Evolutionary conservation across 2,888 invertebrate species (phyloP), one percentile per base, ranked within the genome.

Genomic region (Choristoneura rosaceana): DNA sequence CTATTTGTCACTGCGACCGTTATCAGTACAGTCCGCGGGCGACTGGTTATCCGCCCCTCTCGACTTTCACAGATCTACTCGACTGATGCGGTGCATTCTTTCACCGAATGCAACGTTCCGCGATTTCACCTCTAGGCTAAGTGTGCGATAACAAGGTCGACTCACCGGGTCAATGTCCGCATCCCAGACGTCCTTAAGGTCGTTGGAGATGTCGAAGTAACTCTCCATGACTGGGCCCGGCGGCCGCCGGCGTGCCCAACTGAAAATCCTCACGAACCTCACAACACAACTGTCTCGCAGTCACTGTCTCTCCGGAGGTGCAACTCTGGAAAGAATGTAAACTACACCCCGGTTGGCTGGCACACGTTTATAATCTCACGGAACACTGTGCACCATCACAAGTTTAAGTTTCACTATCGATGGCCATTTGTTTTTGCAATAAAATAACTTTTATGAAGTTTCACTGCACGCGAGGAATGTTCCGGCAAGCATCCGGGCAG

Each of bases 91-190:
- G 25, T 69, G 65, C 69, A 70, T 73, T 64, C 52, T 59, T 69
- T 34, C 61, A 58, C 41, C 65, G 70, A 66, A 47, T 55, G 67
- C 68, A 62, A 59, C 66, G 70, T 74, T 71, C 25, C 50, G 33
- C 61, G 66, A 76, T 74, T 77, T 82, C 81, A 81, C 79, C 78
- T 83, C 74, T 59, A 71, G 74, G 76, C 80, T 90, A 90, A 86
- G 81, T 74, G 71, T 74, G 75, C 75, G 70, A 73, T 61, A 70
- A 60, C 87, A 92, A 90, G 90, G 90, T 89, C 88, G 84, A 95
- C 97, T 96, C 90, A 97, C 97, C 96, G 97, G 96, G 94, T 97
- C 97, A 87, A 97, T 95, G 94, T 97, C 97, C 82, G 96, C 95
- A 89, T 97, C 97, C 97, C 97, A 97, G 84, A 97, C 95, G 91